Evolutionary conservation across 1,140 invertebrate species (phyloP).

Genomic region (Bombyx mori): DNA sequence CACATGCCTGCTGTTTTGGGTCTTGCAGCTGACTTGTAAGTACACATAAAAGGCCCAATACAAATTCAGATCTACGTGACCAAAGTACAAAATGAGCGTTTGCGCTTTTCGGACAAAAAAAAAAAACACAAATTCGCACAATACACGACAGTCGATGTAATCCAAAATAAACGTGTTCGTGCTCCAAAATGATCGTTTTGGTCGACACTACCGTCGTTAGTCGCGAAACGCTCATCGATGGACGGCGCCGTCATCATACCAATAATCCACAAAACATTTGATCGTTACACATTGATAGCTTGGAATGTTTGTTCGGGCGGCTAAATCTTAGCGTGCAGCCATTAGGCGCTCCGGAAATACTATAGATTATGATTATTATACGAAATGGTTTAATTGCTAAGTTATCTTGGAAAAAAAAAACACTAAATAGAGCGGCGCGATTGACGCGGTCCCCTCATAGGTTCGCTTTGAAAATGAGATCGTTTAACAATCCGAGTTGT

Average conservation of each 20-base stretch:
- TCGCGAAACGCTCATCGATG: not conserved
- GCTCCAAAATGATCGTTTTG: not conserved
- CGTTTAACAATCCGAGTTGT: too few species aligned
- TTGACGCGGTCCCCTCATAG: too few species aligned
- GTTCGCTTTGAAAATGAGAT: too few species aligned
- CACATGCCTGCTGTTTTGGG: too few species aligned
- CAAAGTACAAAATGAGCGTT: constrained; percentile 12
- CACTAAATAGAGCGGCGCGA: too few species aligned
- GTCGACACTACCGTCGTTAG: not conserved
- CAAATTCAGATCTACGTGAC: constrained; percentile 50
- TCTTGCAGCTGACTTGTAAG: too few species aligned
- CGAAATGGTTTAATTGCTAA: too few species aligned
- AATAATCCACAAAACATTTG: constrained; percentile 9
- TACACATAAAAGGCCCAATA: constrained; percentile 6
- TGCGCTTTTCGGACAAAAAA: not conserved
- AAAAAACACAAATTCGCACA: not conserved
- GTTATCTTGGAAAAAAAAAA: too few species aligned
- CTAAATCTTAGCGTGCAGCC: constrained; percentile 9
- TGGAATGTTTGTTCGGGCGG: constrained; percentile 57
- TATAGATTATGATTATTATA: not conserved
- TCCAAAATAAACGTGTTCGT: not conserved
- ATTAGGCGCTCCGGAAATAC: not conserved
- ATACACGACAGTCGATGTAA: not conserved
- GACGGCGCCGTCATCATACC: too few species aligned
- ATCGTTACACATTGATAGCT: constrained; percentile 21